These are phyloP conservation scores for Trachymyrmex cornetzi DNA, from an alignment of 1,140 invertebrate species.

Conservation along the genomic window DNA sequence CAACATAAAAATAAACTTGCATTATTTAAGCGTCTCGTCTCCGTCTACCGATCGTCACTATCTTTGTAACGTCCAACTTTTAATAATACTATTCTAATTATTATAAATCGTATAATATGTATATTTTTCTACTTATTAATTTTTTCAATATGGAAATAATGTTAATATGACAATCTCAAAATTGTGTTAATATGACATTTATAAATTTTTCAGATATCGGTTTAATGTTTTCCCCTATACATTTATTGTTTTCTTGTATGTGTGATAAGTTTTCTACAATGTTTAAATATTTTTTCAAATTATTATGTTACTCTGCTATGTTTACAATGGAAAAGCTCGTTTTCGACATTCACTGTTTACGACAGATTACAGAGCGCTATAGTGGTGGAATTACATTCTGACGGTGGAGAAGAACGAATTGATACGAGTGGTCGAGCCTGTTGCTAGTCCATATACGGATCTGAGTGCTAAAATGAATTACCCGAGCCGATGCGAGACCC, in stretches of 20 bases:
- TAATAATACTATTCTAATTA: not conserved
- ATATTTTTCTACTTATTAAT: not conserved
- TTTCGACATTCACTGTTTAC: conserved; percentile 11
- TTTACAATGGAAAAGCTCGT: conserved; percentile 6
- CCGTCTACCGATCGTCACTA: not conserved
- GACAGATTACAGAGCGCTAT: conserved; percentile 45
- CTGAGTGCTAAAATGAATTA: conserved; percentile 75
- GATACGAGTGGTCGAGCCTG: conserved; percentile 70
- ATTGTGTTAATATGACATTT: not conserved
- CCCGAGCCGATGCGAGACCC: conserved; percentile 65
- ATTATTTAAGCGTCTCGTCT: not conserved
- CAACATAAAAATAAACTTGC: too few relatives aligned
- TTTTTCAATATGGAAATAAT: not conserved
- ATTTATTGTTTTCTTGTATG: not conserved
- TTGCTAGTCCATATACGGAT: conserved; percentile 71
- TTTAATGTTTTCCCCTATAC: not conserved
- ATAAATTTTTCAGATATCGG: not conserved
- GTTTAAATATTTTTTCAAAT: conserved; percentile 18
- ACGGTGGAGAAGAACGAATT: conserved; percentile 58
- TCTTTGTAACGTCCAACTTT: not conserved
- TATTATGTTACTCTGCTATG: not conserved
- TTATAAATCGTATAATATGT: not conserved
- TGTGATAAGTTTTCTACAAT: not conserved
- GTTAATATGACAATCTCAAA: not conserved
- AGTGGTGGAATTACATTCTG: conserved; percentile 45